Conservation (phyloP, 92 coral and sea anemone species). For the Phenganax subtilis region DNA sequence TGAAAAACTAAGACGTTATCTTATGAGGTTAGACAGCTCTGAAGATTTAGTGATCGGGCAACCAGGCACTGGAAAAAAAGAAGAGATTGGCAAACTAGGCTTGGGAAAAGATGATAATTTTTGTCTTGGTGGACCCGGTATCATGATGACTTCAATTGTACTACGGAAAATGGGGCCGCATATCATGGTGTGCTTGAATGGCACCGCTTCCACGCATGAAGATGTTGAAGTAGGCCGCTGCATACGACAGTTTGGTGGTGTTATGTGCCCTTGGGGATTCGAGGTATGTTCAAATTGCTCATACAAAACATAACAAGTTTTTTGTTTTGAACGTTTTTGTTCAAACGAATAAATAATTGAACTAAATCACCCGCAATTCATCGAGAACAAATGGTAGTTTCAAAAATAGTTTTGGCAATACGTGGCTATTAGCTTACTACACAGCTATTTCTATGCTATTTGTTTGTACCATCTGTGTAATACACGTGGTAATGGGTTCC, state of each 20-base stretch:
- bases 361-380: no score
- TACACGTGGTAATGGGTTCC: no score
- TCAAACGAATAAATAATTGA: no score
- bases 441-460: no score
- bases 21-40: slow-evolving; percentile 82
- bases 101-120: slow-evolving; percentile 84
- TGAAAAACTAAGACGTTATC: slow-evolving; percentile 65
- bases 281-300: slow-evolving; percentile 58
- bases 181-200: slow-evolving; percentile 65
- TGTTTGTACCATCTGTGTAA: no score
- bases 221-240: slow-evolving; percentile 99
- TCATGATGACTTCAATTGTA: slow-evolving; percentile 80
- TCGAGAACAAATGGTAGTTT: no score
- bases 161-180: slow-evolving; percentile 81
- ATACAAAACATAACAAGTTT: neutral
- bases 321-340: no score
- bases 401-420: no score
- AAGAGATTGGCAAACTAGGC: slow-evolving; percentile 68
- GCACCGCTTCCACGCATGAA: slow-evolving; percentile 76
- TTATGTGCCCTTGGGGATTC: slow-evolving; percentile 93
- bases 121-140: slow-evolving; percentile 98
- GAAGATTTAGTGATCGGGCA: slow-evolving; percentile 91
- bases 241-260: slow-evolving; percentile 80
- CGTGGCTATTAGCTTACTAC: no score
- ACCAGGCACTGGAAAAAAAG: slow-evolving; percentile 84